Percentiles rank a stretch among this genome's conserved stretches.
Evolutionary conservation across 1,140 invertebrate genomes (phyloP).

Genomic region (Psilanteris sp.): DNA sequence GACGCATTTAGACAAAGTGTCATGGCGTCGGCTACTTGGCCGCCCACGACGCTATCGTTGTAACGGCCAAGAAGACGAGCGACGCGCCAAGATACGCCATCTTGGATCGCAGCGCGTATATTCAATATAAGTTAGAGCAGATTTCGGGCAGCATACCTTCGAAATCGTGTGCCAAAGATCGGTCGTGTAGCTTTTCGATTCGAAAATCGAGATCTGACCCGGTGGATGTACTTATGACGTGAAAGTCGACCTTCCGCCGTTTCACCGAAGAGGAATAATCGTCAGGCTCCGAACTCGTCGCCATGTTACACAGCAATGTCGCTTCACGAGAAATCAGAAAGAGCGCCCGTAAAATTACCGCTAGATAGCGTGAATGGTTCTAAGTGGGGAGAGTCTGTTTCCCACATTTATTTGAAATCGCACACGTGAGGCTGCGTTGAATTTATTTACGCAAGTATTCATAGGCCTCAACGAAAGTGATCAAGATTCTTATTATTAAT

Average conservation of each 20-base stretch:
- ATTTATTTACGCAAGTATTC: no score
- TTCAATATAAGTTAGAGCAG: slow-evolving; percentile 28
- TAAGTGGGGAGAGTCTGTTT: no score
- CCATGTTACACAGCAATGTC: slow-evolving; percentile 80
- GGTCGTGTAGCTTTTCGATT: slow-evolving; percentile 59
- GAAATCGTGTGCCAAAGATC: slow-evolving; percentile 70
- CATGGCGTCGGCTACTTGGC: slow-evolving; percentile 20
- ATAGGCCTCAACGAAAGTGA: no score
- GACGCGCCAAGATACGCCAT: slow-evolving; percentile 25
- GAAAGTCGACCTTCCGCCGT: slow-evolving; percentile 77
- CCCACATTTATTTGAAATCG: no score
- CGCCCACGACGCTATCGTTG: slow-evolving; percentile 28
- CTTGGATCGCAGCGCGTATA: slow-evolving; percentile 8
- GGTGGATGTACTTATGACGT: slow-evolving; percentile 64
- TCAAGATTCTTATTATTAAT: no score
- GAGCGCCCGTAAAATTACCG: no score
- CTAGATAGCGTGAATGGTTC: no score
- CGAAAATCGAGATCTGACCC: slow-evolving; percentile 69
- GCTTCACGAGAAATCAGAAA: no score
- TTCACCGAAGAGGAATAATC: slow-evolving; percentile 79
- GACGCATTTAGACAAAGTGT: slow-evolving; percentile 50
- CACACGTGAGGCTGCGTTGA: no score
- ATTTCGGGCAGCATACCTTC: slow-evolving; percentile 72
- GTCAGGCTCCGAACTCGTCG: slow-evolving; percentile 77
- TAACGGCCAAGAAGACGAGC: slow-evolving; percentile 9